Conservation (phyloP, 2,888 invertebrate species). For the Cepaea hortensis region DNA sequence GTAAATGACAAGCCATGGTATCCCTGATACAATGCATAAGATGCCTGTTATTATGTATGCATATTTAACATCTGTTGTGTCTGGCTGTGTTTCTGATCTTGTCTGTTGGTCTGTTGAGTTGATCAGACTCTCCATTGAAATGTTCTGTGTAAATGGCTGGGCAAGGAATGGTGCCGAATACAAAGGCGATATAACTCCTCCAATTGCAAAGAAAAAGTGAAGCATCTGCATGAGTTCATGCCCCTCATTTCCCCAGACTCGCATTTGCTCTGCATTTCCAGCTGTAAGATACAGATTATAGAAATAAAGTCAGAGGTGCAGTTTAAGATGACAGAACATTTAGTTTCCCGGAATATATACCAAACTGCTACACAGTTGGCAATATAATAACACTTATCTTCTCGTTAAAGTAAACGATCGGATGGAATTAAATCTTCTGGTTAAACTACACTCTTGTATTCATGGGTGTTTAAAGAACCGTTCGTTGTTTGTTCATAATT, state of each 20-base stretch:
- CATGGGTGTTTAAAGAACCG: too few species aligned
- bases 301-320: neutral
- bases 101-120: slow-evolving; percentile 67
- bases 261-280: slow-evolving; percentile 74
- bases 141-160: slow-evolving; percentile 68
- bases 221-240: slow-evolving; percentile 77
- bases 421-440: too few species aligned
- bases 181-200: slow-evolving; percentile 77
- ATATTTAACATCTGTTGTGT: slow-evolving; percentile 45
- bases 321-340: too few species aligned
- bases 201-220: slow-evolving; percentile 77
- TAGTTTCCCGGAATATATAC: too few species aligned
- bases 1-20: slow-evolving; percentile 51
- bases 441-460: too few species aligned
- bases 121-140: slow-evolving; percentile 71
- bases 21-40: slow-evolving; percentile 48
- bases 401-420: too few species aligned
- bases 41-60: slow-evolving; percentile 57
- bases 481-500: too few species aligned
- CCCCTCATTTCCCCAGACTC: slow-evolving; percentile 72
- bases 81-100: neutral
- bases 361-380: too few species aligned
- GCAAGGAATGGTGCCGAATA: slow-evolving; percentile 76
- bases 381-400: too few species aligned
- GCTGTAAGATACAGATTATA: slow-evolving; percentile 55